phyloP scores from a whole-genome alignment of 64 coral and sea anemone genomes.

The Porites lutea region DNA sequence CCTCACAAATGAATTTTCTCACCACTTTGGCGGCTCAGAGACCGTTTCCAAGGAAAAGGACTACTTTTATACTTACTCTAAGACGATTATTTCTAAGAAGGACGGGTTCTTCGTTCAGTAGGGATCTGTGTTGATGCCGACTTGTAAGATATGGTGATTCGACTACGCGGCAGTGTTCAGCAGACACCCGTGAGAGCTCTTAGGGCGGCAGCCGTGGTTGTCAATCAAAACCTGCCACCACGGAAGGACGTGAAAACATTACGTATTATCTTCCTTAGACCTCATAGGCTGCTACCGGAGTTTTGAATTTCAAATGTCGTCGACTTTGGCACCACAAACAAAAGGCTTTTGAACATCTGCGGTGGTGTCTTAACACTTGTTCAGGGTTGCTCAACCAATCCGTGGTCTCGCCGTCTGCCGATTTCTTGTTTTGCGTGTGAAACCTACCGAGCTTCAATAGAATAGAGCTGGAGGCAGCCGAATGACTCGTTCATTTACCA shows the following conservation, averaged over 20 bases:
- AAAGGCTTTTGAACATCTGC: constrained; percentile 45
- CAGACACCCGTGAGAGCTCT: not conserved
- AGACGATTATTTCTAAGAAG: not conserved
- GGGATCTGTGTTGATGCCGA: not conserved
- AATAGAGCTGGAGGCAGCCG: not conserved
- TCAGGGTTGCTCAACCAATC: constrained; percentile 9
- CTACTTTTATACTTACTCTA: not conserved
- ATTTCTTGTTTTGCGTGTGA: not conserved
- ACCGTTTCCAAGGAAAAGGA: not conserved
- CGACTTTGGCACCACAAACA: constrained; percentile 50
- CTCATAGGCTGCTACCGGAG: constrained; percentile 48
- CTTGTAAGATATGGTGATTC: constrained; percentile 20
- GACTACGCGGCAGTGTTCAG: constrained; percentile 14
- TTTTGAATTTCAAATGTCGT: constrained; percentile 51
- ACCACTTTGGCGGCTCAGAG: not conserved
- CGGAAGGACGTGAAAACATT: constrained; percentile 48
- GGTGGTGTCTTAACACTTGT: constrained; percentile 3
- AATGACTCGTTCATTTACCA: not conserved
- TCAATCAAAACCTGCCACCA: constrained; percentile 47
- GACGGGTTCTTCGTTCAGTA: not conserved
- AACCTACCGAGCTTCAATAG: constrained; percentile 13
- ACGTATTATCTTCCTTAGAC: constrained; percentile 52
- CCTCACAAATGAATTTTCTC: not conserved
- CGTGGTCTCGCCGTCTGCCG: not conserved
- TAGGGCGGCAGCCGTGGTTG: constrained; percentile 41